Conservation (phyloP, 1,140 invertebrate genomes). For the Polyergus mexicanus region DNA sequence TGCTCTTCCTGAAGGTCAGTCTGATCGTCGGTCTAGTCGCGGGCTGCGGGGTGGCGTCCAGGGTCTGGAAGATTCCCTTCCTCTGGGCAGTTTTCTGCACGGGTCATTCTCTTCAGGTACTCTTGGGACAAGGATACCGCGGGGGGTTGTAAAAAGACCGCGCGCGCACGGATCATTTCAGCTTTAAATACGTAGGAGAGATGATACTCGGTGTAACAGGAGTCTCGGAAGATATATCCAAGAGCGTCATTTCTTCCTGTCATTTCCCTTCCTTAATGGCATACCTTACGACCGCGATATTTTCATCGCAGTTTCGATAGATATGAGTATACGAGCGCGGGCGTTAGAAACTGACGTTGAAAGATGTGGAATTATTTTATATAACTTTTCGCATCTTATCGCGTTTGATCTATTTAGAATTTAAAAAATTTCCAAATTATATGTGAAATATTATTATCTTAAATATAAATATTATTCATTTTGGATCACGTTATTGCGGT, state of each 20-base stretch:
- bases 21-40: slow-evolving; percentile 83
- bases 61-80: slow-evolving; percentile 81
- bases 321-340: slow-evolving; percentile 32
- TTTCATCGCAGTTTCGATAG: slow-evolving; percentile 28
- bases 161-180: neutral
- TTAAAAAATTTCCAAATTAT: neutral
- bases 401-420: neutral
- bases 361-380: too few species aligned
- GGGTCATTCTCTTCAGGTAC: slow-evolving; percentile 83
- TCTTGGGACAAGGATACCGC: neutral
- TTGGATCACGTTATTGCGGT: neutral
- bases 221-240: neutral
- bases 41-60: slow-evolving; percentile 82
- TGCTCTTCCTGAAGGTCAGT: slow-evolving; percentile 88
- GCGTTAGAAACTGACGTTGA: too few species aligned
- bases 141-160: slow-evolving; percentile 5
- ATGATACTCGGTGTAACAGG: neutral
- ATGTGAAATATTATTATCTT: neutral
- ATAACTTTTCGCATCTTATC: neutral
- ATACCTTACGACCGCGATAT: neutral
- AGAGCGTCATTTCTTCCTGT: neutral
- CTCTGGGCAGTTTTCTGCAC: slow-evolving; percentile 85
- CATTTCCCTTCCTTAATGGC: slow-evolving; percentile 13
- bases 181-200: neutral
- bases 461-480: neutral